Conservation (phyloP, 1,140 invertebrate species). For the Amyelois transitella region DNA sequence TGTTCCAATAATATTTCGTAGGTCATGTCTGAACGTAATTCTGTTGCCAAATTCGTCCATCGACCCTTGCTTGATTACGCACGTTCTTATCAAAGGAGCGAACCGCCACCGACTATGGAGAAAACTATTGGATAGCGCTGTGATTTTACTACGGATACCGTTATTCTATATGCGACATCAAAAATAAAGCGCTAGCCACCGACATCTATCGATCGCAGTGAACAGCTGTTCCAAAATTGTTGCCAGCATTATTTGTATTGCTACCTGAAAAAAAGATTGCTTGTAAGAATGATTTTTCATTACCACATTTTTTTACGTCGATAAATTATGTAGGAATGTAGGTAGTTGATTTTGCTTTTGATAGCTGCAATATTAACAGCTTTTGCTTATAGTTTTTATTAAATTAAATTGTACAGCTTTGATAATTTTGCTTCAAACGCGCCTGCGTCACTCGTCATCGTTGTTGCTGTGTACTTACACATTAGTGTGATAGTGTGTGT, state of each 20-base stretch:
- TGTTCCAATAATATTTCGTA: slow-evolving; percentile 19
- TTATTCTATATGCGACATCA: slow-evolving; percentile 56
- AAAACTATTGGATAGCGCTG: slow-evolving; percentile 49
- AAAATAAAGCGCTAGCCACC: slow-evolving; percentile 70
- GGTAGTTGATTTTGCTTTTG: not conserved
- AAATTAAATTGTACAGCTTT: not conserved
- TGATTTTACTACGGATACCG: slow-evolving; percentile 68
- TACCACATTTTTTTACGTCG: not conserved
- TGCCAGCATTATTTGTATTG: slow-evolving; percentile 29
- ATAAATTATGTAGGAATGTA: not conserved
- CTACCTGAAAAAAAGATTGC: not conserved
- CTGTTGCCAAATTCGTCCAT: slow-evolving; percentile 38
- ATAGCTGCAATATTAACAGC: not conserved
- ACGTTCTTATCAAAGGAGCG: slow-evolving; percentile 44
- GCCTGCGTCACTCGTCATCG: slow-evolving; percentile 7
- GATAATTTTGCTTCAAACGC: not conserved
- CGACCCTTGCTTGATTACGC: slow-evolving; percentile 32
- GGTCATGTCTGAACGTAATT: slow-evolving; percentile 37
- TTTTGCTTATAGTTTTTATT: not conserved
- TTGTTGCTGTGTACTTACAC: slow-evolving; percentile 19
- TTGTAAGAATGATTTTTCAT: not conserved
- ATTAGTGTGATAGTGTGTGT: slow-evolving; percentile 1
- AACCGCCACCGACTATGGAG: slow-evolving; percentile 36
- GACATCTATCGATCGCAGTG: slow-evolving; percentile 68
- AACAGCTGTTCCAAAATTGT: slow-evolving; percentile 53